Evolutionary conservation across 2,888 invertebrate species (phyloP).

Genomic region (Cacoxenus indagator): DNA sequence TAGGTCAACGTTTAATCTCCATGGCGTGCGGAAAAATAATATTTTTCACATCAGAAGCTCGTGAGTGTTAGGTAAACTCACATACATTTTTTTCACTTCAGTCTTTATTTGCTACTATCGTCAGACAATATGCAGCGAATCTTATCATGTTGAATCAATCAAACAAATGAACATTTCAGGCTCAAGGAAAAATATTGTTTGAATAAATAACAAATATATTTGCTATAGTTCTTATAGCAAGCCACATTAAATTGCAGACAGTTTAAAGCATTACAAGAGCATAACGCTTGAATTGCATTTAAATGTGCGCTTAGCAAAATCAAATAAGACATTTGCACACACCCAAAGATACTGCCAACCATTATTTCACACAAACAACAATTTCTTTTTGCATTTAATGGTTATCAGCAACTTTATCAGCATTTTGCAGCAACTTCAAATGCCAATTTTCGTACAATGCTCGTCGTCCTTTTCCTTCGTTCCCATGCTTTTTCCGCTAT

Average conservation of each 20-base stretch:
- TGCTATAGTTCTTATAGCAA: conserved; percentile 2
- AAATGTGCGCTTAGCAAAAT: conserved; percentile 50
- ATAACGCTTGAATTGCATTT: conserved; percentile 58
- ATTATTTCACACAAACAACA: background rate
- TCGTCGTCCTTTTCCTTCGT: background rate
- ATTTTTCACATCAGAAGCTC: too few species aligned
- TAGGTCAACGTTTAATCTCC: too few species aligned
- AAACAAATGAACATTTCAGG: too few species aligned
- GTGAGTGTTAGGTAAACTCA: too few species aligned
- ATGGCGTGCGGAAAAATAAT: too few species aligned
- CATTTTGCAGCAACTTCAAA: conserved; percentile 15
- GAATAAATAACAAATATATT: background rate
- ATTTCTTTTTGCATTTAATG: conserved; percentile 14
- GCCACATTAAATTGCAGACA: background rate
- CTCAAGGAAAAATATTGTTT: background rate
- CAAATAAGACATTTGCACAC: conserved; percentile 48
- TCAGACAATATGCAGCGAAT: too few species aligned
- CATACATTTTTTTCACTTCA: too few species aligned
- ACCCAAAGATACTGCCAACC: background rate
- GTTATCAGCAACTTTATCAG: conserved; percentile 17
- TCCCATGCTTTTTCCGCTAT: background rate
- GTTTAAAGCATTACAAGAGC: conserved; percentile 38
- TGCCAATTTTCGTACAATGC: conserved; percentile 17
- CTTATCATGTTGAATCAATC: too few species aligned
- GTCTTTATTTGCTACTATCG: too few species aligned